These are phyloP conservation scores for Aspidapion aeneum DNA, from an alignment of 2,888 invertebrate species.

Conservation along the genomic window DNA sequence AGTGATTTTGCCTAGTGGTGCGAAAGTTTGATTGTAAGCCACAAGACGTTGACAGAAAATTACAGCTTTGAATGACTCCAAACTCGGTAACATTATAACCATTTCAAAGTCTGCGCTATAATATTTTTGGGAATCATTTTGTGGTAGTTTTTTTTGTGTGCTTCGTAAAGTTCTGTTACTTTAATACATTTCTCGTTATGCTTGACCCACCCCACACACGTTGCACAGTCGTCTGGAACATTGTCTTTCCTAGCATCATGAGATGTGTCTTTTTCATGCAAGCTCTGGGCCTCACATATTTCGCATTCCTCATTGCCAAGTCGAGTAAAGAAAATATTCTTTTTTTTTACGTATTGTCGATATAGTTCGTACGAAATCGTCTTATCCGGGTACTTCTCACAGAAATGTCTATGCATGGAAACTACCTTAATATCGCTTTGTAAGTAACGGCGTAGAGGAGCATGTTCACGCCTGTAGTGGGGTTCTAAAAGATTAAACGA, in stretches of 20 bases:
- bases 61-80: neutral
- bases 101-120: neutral
- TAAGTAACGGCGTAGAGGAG: neutral
- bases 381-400: slow-evolving; percentile 2
- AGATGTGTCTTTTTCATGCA: neutral
- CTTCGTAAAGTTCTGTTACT: neutral
- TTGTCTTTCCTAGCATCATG: neutral
- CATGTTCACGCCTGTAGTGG: slow-evolving; percentile 2
- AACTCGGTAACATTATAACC: neutral
- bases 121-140: neutral
- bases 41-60: slow-evolving; percentile 5
- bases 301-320: neutral
- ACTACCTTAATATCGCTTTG: slow-evolving; percentile 1
- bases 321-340: neutral
- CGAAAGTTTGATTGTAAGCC: slow-evolving; percentile 6
- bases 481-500: slow-evolving; percentile 1
- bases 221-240: neutral
- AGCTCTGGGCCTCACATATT: neutral
- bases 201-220: neutral
- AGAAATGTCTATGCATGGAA: slow-evolving; percentile 2
- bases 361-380: slow-evolving; percentile 1
- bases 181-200: neutral
- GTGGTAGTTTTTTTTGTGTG: neutral
- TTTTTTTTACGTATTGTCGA: neutral
- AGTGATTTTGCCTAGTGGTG: slow-evolving; percentile 1